phyloP scores from a whole-genome alignment of 2,888 invertebrate genomes.

The Barypeithes pellucidus region DNA sequence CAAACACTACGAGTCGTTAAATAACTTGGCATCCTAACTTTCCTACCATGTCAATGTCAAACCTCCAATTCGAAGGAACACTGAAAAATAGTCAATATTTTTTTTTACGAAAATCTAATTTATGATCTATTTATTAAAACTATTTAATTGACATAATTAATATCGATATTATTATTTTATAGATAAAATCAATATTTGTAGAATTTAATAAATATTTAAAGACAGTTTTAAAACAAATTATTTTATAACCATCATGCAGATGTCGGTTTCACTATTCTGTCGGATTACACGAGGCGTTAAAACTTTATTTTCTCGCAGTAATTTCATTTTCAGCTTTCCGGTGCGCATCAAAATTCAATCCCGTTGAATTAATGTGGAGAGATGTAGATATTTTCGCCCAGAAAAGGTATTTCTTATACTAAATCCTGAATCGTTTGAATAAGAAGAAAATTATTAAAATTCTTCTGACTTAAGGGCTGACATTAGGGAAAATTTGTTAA shows the following conservation, averaged over 20 bases:
- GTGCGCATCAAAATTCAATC: constrained; percentile 47
- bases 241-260: constrained; percentile 26
- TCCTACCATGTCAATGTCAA: too few species aligned
- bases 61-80: too few species aligned
- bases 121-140: too few species aligned
- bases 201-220: constrained; percentile 30
- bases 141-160: too few species aligned
- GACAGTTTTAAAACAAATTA: constrained; percentile 42
- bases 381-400: constrained; percentile 40
- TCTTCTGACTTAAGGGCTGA: too few species aligned
- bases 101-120: too few species aligned
- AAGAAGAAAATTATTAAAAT: constrained; percentile 29
- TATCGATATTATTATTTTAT: too few species aligned
- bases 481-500: too few species aligned
- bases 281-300: constrained; percentile 42
- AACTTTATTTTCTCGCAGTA: constrained; percentile 47
- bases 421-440: constrained; percentile 29
- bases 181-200: constrained; percentile 1
- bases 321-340: constrained; percentile 45
- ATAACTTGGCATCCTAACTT: too few species aligned
- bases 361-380: constrained; percentile 43
- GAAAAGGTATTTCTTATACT: constrained; percentile 28
- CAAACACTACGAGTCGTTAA: too few species aligned
- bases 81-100: too few species aligned
- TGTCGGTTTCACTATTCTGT: constrained; percentile 17